Conservation (phyloP, 2,797 vertebrate species). For the Glyptemys insculpta region DNA sequence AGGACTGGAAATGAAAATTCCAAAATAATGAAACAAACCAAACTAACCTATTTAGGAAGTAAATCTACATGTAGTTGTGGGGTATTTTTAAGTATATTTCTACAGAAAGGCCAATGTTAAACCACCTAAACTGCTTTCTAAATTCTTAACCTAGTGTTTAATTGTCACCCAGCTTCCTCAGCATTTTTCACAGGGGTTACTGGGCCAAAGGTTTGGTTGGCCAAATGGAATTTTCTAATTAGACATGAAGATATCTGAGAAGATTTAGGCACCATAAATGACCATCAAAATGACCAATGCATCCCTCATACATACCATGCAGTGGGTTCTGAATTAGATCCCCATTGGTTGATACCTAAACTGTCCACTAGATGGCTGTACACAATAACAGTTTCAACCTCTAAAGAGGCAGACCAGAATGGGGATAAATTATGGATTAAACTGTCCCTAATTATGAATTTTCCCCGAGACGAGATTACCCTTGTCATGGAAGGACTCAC, state of each 20-base stretch:
- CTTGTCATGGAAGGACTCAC: neutral
- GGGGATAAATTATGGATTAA: neutral
- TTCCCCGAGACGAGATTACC: neutral
- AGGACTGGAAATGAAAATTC: neutral
- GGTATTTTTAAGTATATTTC: neutral
- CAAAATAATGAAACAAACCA: neutral
- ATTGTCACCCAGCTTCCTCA: neutral
- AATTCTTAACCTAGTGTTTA: neutral
- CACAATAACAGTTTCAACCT: neutral
- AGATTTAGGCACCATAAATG: neutral
- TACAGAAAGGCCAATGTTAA: neutral
- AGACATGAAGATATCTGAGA: neutral
- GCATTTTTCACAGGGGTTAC: neutral
- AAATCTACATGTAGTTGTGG: fast-evolving
- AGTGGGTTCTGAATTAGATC: neutral
- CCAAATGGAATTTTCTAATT: neutral
- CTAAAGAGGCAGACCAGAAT: neutral
- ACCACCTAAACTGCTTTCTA: neutral
- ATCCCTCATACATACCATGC: neutral
- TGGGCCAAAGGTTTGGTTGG: neutral
- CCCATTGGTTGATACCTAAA: neutral
- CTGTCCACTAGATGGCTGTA: conserved; percentile 76
- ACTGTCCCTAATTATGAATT: neutral
- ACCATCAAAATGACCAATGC: neutral
- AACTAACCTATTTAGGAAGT: neutral